phyloP scores from a whole-genome alignment of 2,888 invertebrate species.

The Rugalucina vietnamica region DNA sequence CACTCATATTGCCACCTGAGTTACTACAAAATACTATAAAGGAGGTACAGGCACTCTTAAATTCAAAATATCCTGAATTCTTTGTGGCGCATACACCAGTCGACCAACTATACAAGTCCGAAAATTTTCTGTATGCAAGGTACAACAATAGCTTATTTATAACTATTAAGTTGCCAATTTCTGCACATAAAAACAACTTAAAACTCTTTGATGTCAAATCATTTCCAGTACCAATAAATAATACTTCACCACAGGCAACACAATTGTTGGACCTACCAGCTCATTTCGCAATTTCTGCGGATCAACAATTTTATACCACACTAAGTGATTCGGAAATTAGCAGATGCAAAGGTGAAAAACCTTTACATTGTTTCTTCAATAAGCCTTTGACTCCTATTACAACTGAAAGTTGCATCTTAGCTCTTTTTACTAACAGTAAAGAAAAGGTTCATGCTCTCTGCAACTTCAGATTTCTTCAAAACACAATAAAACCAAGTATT shows the following conservation, averaged over 20 bases:
- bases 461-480: not conserved
- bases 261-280: not conserved
- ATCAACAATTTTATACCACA: constrained; percentile 7
- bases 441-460: not conserved
- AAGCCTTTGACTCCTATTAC: not conserved
- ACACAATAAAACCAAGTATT: not conserved
- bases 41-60: not conserved
- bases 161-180: constrained; percentile 1
- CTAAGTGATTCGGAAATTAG: not conserved
- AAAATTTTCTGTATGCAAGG: not conserved
- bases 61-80: not conserved
- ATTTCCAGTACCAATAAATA: not conserved
- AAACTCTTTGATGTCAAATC: not conserved
- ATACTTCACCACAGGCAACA: not conserved
- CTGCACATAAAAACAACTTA: not conserved
- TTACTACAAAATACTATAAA: not conserved
- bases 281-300: not conserved
- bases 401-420: not conserved
- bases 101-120: not conserved
- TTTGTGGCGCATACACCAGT: not conserved
- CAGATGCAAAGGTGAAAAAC: not conserved
- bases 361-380: not conserved
- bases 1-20: not conserved
- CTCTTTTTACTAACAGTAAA: not conserved
- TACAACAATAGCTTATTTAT: not conserved